Evolutionary conservation across 2,113 vertebrate species (phyloP).

Genomic region (Empidonax traillii): DNA sequence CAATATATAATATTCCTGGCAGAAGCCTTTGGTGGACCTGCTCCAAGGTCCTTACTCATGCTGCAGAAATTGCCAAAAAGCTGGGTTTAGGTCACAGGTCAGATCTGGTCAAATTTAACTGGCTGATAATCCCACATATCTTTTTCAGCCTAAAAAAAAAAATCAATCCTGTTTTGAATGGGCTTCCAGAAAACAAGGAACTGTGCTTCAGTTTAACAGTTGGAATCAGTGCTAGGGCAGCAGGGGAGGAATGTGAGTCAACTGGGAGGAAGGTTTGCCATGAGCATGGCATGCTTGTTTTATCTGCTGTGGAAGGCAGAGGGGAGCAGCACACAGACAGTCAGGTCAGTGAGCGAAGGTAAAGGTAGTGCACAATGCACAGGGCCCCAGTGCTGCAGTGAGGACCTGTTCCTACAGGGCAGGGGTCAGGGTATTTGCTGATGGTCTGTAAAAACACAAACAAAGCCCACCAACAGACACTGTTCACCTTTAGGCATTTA

Average conservation of each 20-base stretch:
- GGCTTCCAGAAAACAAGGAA: neutral
- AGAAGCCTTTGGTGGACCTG: neutral
- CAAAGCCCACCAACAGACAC: neutral
- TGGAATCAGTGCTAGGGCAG: neutral
- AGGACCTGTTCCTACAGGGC: neutral
- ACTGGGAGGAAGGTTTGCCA: neutral
- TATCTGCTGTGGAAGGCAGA: neutral
- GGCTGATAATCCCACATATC: neutral
- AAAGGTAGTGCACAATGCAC: neutral
- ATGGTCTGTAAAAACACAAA: neutral
- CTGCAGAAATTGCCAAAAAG: neutral
- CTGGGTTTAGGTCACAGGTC: neutral
- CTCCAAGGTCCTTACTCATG: neutral
- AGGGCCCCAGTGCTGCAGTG: accelerated
- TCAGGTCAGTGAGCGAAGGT: neutral
- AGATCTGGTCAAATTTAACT: neutral
- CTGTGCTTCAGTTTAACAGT: neutral
- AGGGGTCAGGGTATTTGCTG: neutral
- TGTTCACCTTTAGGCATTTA: conserved; percentile 92
- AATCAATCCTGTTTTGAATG: neutral
- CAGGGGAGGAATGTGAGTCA: neutral
- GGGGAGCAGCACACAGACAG: neutral
- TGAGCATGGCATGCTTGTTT: neutral
- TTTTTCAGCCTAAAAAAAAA: neutral
- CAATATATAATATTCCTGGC: neutral